Evolutionary conservation across 2,797 vertebrate species (phyloP).

Genomic region (Danio choprae): DNA sequence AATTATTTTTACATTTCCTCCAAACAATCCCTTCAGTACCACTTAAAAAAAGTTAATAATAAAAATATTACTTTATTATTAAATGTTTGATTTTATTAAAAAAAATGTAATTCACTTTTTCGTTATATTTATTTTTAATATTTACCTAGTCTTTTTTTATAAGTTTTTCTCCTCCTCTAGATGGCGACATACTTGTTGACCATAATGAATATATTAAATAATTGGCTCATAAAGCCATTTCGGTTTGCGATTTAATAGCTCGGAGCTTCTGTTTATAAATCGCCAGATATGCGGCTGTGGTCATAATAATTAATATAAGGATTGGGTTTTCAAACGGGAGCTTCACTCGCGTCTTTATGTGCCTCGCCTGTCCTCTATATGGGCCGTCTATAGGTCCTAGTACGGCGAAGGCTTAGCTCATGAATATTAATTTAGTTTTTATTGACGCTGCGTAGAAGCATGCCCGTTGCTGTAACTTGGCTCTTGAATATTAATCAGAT

Average conservation of each 20-base stretch:
- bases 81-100: no score
- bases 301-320: neutral
- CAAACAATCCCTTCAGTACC: no score
- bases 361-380: neutral
- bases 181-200: neutral
- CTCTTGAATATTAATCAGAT: slow-evolving; percentile 8
- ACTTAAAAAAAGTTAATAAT: no score
- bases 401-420: neutral
- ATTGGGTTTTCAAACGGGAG: neutral
- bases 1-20: no score
- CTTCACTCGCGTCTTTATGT: neutral
- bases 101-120: no score
- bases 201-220: neutral
- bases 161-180: neutral
- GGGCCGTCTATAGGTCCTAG: neutral
- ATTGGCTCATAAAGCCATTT: neutral
- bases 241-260: neutral
- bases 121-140: no score
- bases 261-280: neutral
- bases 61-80: no score
- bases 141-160: neutral
- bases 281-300: neutral
- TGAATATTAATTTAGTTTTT: neutral
- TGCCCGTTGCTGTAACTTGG: neutral
- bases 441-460: neutral